A percentile compares a stretch with the other conserved stretches of the same genome.
Conservation (phyloP, 2,797 vertebrate genomes). For the Cygnus olor region DNA sequence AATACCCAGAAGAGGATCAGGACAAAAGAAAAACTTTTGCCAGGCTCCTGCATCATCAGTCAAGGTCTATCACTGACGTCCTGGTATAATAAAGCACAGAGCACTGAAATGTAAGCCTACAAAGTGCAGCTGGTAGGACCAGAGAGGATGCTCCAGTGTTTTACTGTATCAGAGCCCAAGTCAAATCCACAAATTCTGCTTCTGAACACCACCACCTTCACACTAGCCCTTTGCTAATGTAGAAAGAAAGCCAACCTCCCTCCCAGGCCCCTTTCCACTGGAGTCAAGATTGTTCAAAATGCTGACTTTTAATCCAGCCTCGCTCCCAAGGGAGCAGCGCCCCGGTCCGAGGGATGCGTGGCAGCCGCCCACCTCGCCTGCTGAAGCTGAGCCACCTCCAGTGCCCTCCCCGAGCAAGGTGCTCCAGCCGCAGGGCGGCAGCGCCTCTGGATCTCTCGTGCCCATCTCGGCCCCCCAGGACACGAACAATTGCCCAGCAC, state of each 20-base stretch:
- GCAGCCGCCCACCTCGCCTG: neutral
- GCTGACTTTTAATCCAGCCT: neutral
- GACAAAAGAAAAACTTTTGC: neutral
- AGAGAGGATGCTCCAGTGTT: neutral
- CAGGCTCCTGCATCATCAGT: neutral
- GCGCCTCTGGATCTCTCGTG: neutral
- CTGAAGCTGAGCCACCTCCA: neutral
- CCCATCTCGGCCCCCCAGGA: neutral
- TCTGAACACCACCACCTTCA: neutral
- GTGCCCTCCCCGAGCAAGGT: neutral
- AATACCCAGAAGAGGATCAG: neutral
- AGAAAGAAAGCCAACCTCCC: neutral
- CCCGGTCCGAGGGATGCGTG: rapidly evolving
- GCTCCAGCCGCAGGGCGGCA: neutral
- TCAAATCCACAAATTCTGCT: neutral
- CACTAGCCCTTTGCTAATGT: neutral
- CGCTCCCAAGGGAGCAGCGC: neutral
- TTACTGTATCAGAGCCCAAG: neutral
- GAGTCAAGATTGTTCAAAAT: neutral
- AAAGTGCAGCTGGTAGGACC: neutral
- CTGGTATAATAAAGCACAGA: neutral
- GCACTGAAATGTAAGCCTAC: rapidly evolving
- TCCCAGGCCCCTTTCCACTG: neutral
- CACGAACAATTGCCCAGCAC: neutral
- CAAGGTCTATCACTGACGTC: neutral